Evolutionary conservation across 1,140 invertebrate genomes (phyloP).

Genomic region (Proales similis): DNA sequence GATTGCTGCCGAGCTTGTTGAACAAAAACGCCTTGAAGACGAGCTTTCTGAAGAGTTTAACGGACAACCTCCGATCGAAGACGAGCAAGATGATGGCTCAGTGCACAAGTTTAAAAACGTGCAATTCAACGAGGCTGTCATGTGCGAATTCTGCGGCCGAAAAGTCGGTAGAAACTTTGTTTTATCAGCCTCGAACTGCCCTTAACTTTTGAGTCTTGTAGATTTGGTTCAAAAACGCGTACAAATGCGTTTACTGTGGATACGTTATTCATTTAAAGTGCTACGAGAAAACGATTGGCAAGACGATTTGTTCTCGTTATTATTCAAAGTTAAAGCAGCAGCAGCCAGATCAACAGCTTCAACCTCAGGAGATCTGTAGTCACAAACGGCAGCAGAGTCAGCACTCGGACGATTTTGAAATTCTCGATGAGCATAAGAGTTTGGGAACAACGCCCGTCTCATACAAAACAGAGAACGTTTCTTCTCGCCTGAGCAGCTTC

Average conservation of each 20-base stretch:
- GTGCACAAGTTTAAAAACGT: constrained; percentile 19
- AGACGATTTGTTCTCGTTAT: constrained; percentile 25
- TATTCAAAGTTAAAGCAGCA: constrained; percentile 9
- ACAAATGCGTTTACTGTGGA: constrained; percentile 28
- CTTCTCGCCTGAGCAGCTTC: too few species aligned
- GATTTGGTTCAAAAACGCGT: constrained; percentile 37
- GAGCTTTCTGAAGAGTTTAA: not conserved
- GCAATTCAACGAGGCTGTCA: constrained; percentile 13
- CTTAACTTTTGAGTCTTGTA: not conserved
- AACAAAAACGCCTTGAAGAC: not conserved
- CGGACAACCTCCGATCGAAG: not conserved
- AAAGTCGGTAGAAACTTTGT: constrained; percentile 5
- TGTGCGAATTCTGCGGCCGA: constrained; percentile 18
- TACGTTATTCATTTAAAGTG: constrained; percentile 34
- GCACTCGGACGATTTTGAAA: not conserved
- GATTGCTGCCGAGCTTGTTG: not conserved
- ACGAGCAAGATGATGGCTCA: constrained; percentile 5
- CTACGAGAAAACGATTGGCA: constrained; percentile 23
- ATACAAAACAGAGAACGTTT: too few species aligned
- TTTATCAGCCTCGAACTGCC: not conserved
- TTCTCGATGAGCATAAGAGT: not conserved
- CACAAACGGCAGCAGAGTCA: not conserved
- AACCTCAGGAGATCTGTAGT: not conserved
- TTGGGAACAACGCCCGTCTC: too few species aligned
- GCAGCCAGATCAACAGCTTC: not conserved